These are phyloP conservation scores for Periophthalmus magnuspinnatus DNA, from an alignment of 2,797 vertebrate species.

Conservation along the genomic window DNA sequence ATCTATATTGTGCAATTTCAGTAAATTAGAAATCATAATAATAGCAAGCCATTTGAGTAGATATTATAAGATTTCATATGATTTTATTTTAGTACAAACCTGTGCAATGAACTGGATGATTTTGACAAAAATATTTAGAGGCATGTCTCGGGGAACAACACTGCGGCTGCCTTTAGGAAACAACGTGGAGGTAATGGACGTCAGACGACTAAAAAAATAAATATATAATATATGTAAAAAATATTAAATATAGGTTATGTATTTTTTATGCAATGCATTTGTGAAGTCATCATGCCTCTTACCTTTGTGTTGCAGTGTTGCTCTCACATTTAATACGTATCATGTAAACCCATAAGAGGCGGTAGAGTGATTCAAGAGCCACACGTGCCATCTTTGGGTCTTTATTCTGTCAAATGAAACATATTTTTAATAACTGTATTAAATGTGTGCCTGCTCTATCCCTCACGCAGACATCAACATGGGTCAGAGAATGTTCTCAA, in stretches of 20 bases:
- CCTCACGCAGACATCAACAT: not conserved
- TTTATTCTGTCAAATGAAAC: slow-evolving; percentile 83
- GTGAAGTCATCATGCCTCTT: slow-evolving; percentile 19
- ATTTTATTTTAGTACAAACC: slow-evolving; percentile 69
- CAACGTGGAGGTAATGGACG: slow-evolving; percentile 94
- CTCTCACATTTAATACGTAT: slow-evolving; percentile 99
- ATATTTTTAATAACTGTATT: slow-evolving; percentile 8
- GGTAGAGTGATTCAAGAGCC: slow-evolving; percentile 95
- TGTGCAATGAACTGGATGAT: slow-evolving; percentile 99
- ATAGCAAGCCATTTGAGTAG: no score
- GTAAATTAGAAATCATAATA: no score
- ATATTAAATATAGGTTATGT: no score
- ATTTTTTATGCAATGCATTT: no score
- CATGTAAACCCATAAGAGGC: slow-evolving; percentile 99
- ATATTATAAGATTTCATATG: not conserved
- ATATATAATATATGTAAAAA: no score
- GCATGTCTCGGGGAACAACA: slow-evolving; percentile 98
- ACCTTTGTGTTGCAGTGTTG: slow-evolving; percentile 98
- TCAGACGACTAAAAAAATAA: slow-evolving; percentile 84
- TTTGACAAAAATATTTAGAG: slow-evolving; percentile 98
- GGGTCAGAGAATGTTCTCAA: not conserved
- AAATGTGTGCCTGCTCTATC: not conserved
- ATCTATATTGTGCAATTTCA: no score
- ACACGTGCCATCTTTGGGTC: slow-evolving; percentile 99
- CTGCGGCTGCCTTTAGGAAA: slow-evolving; percentile 98